Base-by-base conservation (phyloP, 2,113 vertebrate species). In the Malaclemys terrapin region DNA sequence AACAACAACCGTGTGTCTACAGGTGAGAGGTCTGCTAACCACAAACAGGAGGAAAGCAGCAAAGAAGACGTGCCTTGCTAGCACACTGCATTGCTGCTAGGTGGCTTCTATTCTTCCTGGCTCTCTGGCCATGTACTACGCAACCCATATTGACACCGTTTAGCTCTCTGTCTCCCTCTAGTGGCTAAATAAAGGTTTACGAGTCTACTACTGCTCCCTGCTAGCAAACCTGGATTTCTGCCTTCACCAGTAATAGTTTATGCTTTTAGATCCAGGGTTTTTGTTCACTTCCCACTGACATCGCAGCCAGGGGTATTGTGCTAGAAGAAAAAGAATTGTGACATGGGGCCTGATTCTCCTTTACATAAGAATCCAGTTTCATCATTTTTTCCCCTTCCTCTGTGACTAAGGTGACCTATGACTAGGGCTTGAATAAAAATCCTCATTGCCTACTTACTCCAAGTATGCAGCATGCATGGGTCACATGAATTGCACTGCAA, bases 271-370 rank as follows among this genome's bases (percentile, higher is more conserved):
- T 9, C 14, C 10, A 80, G 62, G 91, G 38, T 8, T 52, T 25
- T 88, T 1, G 0, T 90, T 56, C 88, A 80, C 9, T 27, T 72
- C 49, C 53, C 12, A 3, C 22, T 42, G 5, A 25, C 2, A 3
- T 72, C 87, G 50, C 53, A 78, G 81, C 0, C 0, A 56, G 89
- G 78, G 14, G 2, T 0, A 0, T 45, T 25, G 2, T 5, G 22
- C 17, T 2, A 22, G 16, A n/a, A 86, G 90, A 94, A 50, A 45
- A 0, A 8, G 16, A 89, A 86, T 84, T 29, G 53, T 38, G 82
- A 7, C 56, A 47, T 20, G 42, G 10, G 35, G 3, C 14, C 90
- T 42, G 12, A 35, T 52, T 92, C 56, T 86, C 10, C 35, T 81
- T 31, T 5, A 0, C 38, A 59, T 78, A 22, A 35, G 81, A 88